phyloP scores from a whole-genome alignment of 2,888 invertebrate genomes.

The Acanthoscelides obtectus region DNA sequence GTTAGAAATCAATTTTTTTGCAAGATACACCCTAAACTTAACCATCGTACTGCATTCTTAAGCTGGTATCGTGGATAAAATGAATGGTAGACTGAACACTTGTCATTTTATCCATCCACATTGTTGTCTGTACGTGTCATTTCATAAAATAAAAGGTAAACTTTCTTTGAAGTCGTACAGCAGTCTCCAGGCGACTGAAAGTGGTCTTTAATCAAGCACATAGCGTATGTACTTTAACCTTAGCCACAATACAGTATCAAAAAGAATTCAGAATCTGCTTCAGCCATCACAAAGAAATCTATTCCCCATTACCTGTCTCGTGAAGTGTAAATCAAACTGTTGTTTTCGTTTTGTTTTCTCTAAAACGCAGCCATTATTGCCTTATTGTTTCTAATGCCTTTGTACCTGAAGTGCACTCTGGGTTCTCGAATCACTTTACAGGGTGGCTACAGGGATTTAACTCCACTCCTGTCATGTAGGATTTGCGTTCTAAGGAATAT shows the following conservation, averaged over 20 bases:
- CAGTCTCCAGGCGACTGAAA: neutral
- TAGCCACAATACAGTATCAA: neutral
- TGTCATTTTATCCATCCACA: slow-evolving; percentile 8
- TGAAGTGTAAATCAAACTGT: neutral
- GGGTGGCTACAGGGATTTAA: neutral
- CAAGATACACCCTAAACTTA: no score
- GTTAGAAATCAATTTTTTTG: no score
- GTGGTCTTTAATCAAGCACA: neutral
- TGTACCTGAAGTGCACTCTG: neutral
- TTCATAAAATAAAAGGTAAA: slow-evolving; percentile 20
- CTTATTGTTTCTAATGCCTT: neutral
- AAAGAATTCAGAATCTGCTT: neutral
- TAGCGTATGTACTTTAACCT: neutral
- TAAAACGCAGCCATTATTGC: neutral
- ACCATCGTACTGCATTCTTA: no score
- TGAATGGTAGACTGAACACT: slow-evolving; percentile 24
- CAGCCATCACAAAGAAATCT: neutral
- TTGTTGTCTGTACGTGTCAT: slow-evolving; percentile 22
- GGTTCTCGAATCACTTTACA: neutral
- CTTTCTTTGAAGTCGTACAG: slow-evolving; percentile 23
- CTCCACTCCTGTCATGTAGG: no score
- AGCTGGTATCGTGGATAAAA: no score
- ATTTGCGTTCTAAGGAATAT: no score
- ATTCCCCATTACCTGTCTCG: neutral
- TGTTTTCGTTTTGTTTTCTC: neutral